Evolutionary conservation across 1,140 invertebrate species (phyloP).

Genomic region (Microplitis demolitor): DNA sequence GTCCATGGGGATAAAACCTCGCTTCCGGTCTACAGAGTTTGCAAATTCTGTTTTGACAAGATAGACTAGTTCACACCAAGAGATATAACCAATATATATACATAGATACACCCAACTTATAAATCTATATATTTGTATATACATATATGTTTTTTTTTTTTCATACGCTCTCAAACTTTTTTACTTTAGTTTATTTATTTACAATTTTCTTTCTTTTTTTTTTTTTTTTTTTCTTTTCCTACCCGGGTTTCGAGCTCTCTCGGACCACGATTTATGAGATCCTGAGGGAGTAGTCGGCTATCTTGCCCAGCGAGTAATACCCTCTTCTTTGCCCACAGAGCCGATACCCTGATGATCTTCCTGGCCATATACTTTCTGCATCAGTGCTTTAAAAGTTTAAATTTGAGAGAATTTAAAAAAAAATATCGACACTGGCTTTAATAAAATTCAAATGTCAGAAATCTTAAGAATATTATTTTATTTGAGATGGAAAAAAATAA

Average conservation of each 20-base stretch:
- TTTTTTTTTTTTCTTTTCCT: constrained; percentile 10
- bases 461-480: no score
- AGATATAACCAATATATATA: not conserved
- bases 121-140: constrained; percentile 3
- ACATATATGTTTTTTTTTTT: not conserved
- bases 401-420: not conserved
- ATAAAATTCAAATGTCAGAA: no score
- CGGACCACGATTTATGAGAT: constrained; percentile 38
- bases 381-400: not conserved
- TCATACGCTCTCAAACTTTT: not conserved
- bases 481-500: not conserved
- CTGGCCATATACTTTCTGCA: constrained; percentile 11
- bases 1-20: not conserved
- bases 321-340: constrained; percentile 30
- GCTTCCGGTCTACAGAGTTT: constrained; percentile 1
- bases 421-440: not conserved
- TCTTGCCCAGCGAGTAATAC: constrained; percentile 37
- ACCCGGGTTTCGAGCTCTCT: constrained; percentile 31
- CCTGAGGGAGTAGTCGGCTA: constrained; percentile 31
- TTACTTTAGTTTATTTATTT: not conserved
- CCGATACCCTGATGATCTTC: constrained; percentile 31
- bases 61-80: not conserved
- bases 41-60: constrained; percentile 3
- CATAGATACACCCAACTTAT: not conserved
- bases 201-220: no score